Percentiles rank a stretch among this genome's conserved stretches.
phyloP scores from a whole-genome alignment of 2,113 vertebrate species.

The Cariama cristata region DNA sequence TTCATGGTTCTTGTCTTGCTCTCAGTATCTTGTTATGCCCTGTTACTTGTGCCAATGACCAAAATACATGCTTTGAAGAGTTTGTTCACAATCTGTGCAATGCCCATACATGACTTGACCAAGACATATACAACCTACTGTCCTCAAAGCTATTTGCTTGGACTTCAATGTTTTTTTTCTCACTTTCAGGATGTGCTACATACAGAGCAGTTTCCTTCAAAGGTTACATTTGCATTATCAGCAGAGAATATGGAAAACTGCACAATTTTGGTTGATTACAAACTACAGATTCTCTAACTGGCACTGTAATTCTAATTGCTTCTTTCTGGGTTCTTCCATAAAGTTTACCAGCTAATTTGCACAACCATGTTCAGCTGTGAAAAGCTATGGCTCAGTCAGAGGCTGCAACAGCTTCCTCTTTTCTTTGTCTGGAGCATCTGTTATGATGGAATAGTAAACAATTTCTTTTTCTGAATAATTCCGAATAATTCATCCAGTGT shows the following conservation, averaged over 20 bases:
- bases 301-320: slow-evolving; percentile 75
- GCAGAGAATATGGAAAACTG: slow-evolving; percentile 80
- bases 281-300: slow-evolving; percentile 62
- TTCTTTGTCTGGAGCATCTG: slow-evolving; percentile 83
- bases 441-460: slow-evolving; percentile 83
- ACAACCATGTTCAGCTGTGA: slow-evolving; percentile 75
- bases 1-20: background rate
- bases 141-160: background rate
- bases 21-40: background rate
- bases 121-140: background rate
- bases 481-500: slow-evolving; percentile 66
- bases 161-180: slow-evolving; percentile 21
- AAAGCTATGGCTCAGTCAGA: slow-evolving; percentile 72
- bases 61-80: background rate
- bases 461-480: slow-evolving; percentile 71
- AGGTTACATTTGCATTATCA: slow-evolving; percentile 80
- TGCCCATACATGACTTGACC: background rate
- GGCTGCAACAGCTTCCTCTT: slow-evolving; percentile 76
- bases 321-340: slow-evolving; percentile 74
- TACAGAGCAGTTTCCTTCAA: slow-evolving; percentile 69
- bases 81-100: background rate
- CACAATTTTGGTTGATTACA: slow-evolving; percentile 82
- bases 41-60: background rate
- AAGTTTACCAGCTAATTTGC: slow-evolving; percentile 77
- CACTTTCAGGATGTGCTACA: slow-evolving; percentile 60